Percentiles rank a stretch among this genome's conserved stretches.
Conservation (phyloP, 2,888 invertebrate genomes). For the Nezara viridula region DNA sequence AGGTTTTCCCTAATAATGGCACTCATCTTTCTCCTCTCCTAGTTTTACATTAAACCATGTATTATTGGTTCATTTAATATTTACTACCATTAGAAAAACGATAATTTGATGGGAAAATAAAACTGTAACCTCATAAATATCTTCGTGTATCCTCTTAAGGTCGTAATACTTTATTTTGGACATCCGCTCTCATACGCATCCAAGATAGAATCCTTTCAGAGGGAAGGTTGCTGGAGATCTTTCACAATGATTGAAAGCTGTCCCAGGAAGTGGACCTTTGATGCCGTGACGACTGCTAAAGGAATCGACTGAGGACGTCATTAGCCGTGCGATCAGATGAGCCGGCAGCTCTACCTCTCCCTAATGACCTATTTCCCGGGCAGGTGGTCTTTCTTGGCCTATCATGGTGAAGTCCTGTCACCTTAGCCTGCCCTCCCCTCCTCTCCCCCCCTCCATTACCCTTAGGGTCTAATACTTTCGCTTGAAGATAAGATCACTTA, state of each 20-base stretch:
- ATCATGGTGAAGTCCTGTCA: background rate
- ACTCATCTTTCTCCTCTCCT: too few relatives aligned
- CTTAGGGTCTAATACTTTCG: background rate
- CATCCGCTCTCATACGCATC: too few relatives aligned
- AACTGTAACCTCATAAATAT: too few relatives aligned
- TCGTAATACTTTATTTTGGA: too few relatives aligned
- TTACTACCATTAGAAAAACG: too few relatives aligned
- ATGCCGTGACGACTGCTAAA: background rate
- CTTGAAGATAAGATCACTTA: background rate
- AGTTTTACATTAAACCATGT: too few relatives aligned
- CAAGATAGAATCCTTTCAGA: too few relatives aligned
- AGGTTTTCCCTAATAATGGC: too few relatives aligned
- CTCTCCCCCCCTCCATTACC: background rate
- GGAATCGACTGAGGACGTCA: background rate
- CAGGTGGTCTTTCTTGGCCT: background rate
- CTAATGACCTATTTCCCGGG: slow-evolving; percentile 17
- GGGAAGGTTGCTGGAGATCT: too few relatives aligned
- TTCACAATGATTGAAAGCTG: background rate
- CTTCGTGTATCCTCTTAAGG: too few relatives aligned
- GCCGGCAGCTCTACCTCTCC: background rate
- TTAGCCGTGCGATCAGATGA: background rate
- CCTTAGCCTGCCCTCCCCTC: background rate
- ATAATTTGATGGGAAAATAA: too few relatives aligned
- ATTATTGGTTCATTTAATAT: too few relatives aligned
- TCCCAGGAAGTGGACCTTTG: background rate